Conservation (phyloP, 35 echinoderm and acorn worm genomes). For the Eucidaris tribuloides region DNA sequence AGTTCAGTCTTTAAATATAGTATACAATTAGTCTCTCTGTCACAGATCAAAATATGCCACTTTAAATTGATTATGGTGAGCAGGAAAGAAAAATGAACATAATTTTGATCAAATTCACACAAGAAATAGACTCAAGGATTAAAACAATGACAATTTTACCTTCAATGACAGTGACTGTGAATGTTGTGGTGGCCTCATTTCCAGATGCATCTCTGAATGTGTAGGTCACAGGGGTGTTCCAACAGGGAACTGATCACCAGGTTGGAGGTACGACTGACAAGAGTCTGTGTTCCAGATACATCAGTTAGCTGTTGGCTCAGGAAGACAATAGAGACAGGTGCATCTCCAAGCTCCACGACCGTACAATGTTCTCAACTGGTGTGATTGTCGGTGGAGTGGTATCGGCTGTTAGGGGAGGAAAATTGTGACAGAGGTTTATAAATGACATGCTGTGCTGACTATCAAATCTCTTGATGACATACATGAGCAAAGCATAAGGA, state of each 20-base stretch:
- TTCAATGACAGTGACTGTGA: constrained; percentile 28
- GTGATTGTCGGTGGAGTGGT: constrained; percentile 34
- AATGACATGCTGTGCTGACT: background rate
- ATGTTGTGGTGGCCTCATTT: constrained; percentile 29
- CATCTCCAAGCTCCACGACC: background rate
- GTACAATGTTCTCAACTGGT: background rate
- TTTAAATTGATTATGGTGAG: background rate
- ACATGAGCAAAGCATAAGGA: background rate
- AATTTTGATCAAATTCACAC: background rate
- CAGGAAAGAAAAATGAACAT: too few relatives aligned
- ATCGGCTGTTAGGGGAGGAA: constrained; percentile 19
- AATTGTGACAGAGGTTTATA: background rate
- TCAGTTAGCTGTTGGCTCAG: constrained; percentile 27
- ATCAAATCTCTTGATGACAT: background rate
- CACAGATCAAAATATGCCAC: background rate
- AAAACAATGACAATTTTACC: too few relatives aligned
- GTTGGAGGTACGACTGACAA: background rate
- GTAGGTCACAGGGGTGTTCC: background rate
- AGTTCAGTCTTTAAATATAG: background rate
- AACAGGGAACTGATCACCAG: background rate
- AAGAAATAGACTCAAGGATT: background rate
- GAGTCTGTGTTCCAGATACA: background rate
- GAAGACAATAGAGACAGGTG: background rate
- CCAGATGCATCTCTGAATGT: background rate
- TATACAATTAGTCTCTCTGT: too few relatives aligned